Evolutionary conservation across 2,113 vertebrate species (phyloP).

Genomic region (Pangasianodon gigas): DNA sequence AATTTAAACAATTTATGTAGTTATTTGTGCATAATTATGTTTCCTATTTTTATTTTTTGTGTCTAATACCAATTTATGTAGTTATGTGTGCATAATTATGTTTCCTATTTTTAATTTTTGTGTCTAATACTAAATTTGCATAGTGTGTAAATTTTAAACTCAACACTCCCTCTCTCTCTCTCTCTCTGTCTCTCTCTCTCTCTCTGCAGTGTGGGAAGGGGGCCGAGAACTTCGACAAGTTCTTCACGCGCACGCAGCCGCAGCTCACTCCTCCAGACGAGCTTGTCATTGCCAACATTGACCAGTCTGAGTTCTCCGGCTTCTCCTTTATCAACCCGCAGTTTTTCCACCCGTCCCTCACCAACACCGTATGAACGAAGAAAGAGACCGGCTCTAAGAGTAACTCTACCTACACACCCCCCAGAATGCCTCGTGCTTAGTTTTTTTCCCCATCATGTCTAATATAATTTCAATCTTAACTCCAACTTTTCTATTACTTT

Average conservation of each 20-base stretch:
- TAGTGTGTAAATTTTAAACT: not conserved
- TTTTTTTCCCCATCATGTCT: constrained; percentile 2
- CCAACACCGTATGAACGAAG: constrained; percentile 74
- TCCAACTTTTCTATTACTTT: not conserved
- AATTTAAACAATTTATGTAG: not conserved
- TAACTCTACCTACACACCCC: constrained; percentile 44
- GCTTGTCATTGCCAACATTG: constrained; percentile 96
- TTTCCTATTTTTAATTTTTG: not conserved
- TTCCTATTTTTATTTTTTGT: not conserved
- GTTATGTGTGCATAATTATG: not conserved
- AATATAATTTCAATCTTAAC: not conserved
- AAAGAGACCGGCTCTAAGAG: not conserved
- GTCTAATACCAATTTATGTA: not conserved
- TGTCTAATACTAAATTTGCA: not conserved
- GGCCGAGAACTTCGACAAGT: constrained; percentile 97
- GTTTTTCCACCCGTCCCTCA: constrained; percentile 79
- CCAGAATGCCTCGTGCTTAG: constrained; percentile 38
- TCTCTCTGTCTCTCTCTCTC: constrained; percentile 39
- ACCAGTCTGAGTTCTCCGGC: constrained; percentile 95
- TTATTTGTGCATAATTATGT: not conserved
- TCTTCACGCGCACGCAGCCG: constrained; percentile 94
- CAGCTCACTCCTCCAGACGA: constrained; percentile 93
- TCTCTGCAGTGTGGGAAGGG: constrained; percentile 86
- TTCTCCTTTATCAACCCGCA: constrained; percentile 95
- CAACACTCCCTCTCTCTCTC: not conserved